Conservation (phyloP, 2,888 invertebrate species). For the Noctua comes region DNA sequence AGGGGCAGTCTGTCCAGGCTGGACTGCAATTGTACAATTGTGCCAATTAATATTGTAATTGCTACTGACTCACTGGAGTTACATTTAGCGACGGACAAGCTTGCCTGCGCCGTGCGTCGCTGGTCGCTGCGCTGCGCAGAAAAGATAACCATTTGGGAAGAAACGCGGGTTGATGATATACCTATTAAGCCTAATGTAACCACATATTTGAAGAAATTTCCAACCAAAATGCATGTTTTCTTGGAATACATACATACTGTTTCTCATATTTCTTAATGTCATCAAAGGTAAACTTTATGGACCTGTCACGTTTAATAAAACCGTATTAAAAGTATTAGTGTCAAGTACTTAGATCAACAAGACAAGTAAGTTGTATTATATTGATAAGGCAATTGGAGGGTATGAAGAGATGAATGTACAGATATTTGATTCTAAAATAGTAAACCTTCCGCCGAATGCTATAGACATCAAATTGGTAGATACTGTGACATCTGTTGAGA, state of each 20-base stretch:
- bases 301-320: background rate
- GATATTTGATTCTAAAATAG: too few species aligned
- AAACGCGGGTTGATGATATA: background rate
- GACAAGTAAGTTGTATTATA: too few species aligned
- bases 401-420: too few species aligned
- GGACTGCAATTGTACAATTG: slow-evolving; percentile 33
- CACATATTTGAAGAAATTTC: too few species aligned
- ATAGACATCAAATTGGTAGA: too few species aligned
- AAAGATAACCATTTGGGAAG: background rate
- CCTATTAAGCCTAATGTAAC: background rate
- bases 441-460: too few species aligned
- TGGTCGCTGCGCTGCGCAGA: background rate
- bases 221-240: background rate
- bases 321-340: too few species aligned
- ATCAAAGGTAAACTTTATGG: background rate
- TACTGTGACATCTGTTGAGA: too few species aligned
- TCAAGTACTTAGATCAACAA: too few species aligned
- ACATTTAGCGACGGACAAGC: background rate
- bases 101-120: background rate
- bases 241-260: too few species aligned
- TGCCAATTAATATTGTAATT: slow-evolving; percentile 31
- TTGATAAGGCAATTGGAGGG: too few species aligned
- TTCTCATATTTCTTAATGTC: background rate
- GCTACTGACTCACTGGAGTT: slow-evolving; percentile 16
- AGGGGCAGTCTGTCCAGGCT: background rate